Evolutionary conservation across 2,888 invertebrate species (phyloP), one percentile per base, ranked within the genome.

Genomic region (Tupiocoris notatus): DNA sequence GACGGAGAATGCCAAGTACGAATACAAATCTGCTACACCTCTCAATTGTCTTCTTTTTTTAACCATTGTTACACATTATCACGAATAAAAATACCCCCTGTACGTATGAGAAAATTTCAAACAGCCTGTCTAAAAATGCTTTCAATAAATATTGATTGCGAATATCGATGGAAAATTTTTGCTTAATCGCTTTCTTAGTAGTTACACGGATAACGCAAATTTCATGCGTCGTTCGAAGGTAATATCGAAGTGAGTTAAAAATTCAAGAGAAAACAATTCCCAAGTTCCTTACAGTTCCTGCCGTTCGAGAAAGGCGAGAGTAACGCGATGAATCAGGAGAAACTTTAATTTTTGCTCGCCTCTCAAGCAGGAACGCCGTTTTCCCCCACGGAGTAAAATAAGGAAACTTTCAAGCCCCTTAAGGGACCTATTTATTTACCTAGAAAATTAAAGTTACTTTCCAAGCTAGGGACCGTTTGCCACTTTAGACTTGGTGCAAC

Each of bases 381-480:
- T 63, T 21, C 63, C 16, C 6, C 63, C 7, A n/a, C n/a, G n/a
- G 22, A 58, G 24, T 70, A 70, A 70, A 70, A 70, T 70, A 70
- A 70, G 70, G 58, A 70, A 70, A 70, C 58, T 70, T 70, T 70
- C 58, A 21, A 57, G 70, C 58, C 58, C 70, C 70, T 59, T 70
- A 17, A 70, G 73, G 73, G 73, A 73, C 62, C 73, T 73, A 73
- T 73, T 73, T 73, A 63, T 73, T 73, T 62, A 73, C 73, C 73
- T 73, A 61, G 73, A 73, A 73, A 73, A 73, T 73, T 73, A 73
- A 73, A 73, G 62, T 73, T 62, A 73, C 21, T 39, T 57, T 63
- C 62, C 39, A 25, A 12, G 39, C 39, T 39, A 39, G 39, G 39
- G 39, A 12, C 39, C 73, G 62, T 59, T 61, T 23, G 63, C 73